These are phyloP conservation scores for Cyanistes caeruleus DNA, from an alignment of 2,113 vertebrate species.

Conservation along the genomic window DNA sequence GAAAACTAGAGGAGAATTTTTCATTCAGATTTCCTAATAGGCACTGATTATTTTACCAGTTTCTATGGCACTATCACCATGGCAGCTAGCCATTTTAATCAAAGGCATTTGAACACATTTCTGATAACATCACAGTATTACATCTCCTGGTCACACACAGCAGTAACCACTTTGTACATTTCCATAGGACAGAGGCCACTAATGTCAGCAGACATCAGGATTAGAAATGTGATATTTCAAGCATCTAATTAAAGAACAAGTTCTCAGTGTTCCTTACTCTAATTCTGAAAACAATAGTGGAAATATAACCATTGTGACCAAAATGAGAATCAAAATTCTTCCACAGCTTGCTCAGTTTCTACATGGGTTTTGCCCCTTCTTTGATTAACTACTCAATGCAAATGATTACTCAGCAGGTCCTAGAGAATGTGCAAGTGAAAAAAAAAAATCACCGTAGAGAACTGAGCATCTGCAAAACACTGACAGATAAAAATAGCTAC, in stretches of 20 bases:
- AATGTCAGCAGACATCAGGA: not conserved
- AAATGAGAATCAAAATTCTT: not conserved
- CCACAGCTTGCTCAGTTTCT: not conserved
- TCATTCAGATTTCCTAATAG: slow-evolving; percentile 38
- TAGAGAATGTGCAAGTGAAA: not conserved
- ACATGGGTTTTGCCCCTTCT: not conserved
- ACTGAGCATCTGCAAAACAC: not conserved
- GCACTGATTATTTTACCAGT: slow-evolving; percentile 49
- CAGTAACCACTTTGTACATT: not conserved
- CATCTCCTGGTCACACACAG: not conserved
- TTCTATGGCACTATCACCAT: slow-evolving; percentile 63
- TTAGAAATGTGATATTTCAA: not conserved
- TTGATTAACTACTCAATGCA: not conserved
- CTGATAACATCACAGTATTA: slow-evolving; percentile 16
- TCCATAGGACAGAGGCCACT: not conserved
- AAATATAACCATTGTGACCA: not conserved
- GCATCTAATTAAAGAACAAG: slow-evolving; percentile 7
- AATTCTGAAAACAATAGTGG: not conserved
- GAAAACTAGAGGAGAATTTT: not conserved
- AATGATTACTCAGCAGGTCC: slow-evolving; percentile 14
- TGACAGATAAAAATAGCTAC: not conserved
- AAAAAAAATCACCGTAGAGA: not conserved
- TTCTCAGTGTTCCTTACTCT: not conserved
- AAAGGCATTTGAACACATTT: not conserved
- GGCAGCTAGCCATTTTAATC: slow-evolving; percentile 58